Evolutionary conservation across 2,888 invertebrate genomes (phyloP).

Genomic region (Zygaena filipendulae): DNA sequence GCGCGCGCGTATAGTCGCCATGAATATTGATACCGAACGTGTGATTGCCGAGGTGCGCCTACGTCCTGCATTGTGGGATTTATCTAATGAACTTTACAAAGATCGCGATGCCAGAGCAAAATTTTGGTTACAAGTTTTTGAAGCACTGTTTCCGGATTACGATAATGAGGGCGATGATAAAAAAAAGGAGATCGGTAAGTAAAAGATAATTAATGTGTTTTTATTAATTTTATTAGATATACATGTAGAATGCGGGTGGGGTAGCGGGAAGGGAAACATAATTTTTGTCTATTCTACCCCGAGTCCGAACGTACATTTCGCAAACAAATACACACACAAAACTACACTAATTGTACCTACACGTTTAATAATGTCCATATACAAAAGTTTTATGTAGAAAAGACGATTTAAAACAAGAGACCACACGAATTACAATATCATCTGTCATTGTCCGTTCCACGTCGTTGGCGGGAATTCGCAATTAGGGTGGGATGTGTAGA

Average conservation of each 20-base stretch:
- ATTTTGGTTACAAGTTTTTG: constrained; percentile 4
- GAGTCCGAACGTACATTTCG: constrained; percentile 3
- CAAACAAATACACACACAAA: neutral
- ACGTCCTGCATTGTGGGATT: constrained; percentile 5
- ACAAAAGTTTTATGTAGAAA: too few species aligned
- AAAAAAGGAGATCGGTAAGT: constrained; percentile 4
- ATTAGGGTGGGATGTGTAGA: too few species aligned
- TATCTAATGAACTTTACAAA: constrained; percentile 3
- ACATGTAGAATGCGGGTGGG: too few species aligned
- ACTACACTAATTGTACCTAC: too few species aligned
- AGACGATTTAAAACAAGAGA: too few species aligned
- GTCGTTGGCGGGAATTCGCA: too few species aligned
- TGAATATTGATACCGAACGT: neutral
- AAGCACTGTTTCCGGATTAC: constrained; percentile 3
- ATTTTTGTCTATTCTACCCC: too few species aligned
- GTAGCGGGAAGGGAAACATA: too few species aligned
- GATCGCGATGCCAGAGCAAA: constrained; percentile 5
- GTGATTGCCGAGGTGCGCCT: constrained; percentile 3
- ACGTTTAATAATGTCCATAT: too few species aligned
- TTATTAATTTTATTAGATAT: constrained; percentile 1
- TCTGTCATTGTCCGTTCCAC: too few species aligned
- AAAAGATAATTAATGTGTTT: constrained; percentile 2
- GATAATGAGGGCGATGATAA: constrained; percentile 1
- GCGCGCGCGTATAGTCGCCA: too few species aligned
- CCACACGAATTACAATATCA: too few species aligned